Evolutionary conservation across 2,113 vertebrate species (phyloP).

Genomic region (Tyto alba): DNA sequence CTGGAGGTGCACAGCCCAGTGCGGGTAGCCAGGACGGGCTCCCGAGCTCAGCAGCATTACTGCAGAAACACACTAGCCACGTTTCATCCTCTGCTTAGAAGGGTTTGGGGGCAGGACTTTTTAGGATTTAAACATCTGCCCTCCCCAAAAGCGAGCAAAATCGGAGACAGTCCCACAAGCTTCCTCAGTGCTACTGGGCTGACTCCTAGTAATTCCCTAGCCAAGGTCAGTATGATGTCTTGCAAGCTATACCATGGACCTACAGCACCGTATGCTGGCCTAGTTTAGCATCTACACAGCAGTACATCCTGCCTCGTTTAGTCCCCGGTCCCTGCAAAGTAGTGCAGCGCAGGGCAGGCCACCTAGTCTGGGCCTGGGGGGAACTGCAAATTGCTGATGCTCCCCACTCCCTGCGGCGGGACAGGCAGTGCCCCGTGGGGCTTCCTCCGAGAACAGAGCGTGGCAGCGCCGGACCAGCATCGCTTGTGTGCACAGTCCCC

Average conservation of each 20-base stretch:
- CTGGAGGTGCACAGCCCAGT: background rate
- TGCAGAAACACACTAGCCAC: background rate
- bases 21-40: accelerated
- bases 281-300: conserved; percentile 37
- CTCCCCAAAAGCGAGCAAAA: background rate
- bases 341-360: background rate
- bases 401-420: background rate
- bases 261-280: conserved; percentile 63
- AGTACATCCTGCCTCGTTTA: background rate
- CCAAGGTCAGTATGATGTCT: background rate
- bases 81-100: background rate
- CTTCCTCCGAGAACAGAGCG: background rate
- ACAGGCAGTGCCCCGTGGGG: accelerated
- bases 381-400: background rate
- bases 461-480: background rate
- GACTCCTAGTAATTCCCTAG: background rate
- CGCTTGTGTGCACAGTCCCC: accelerated
- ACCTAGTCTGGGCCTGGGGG: background rate
- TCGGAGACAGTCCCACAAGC: background rate
- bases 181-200: background rate
- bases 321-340: background rate
- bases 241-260: conserved; percentile 22
- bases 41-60: background rate
- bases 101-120: background rate
- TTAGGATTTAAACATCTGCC: background rate